These are phyloP conservation scores for Xestia sexstrigata DNA, from an alignment of 2,888 invertebrate species.

Conservation along the genomic window DNA sequence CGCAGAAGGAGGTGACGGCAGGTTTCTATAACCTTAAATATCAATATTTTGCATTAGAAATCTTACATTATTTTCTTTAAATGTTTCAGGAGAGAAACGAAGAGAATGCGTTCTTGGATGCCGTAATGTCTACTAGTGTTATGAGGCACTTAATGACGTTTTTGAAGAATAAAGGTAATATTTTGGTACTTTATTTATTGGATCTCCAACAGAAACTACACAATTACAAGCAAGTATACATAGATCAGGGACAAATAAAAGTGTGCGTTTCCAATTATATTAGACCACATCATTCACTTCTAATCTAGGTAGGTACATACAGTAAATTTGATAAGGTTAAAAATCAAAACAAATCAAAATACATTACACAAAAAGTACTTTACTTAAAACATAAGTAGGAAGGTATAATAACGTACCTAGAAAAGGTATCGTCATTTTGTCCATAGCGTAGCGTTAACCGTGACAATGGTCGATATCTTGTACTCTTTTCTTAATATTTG, in stretches of 20 bases:
- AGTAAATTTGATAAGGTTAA: too few relatives aligned
- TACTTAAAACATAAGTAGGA: neutral
- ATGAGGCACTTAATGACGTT: constrained; percentile 94
- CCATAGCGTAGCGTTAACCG: neutral
- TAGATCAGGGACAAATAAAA: too few relatives aligned
- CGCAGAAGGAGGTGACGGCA: too few relatives aligned
- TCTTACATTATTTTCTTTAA: neutral
- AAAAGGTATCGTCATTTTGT: neutral
- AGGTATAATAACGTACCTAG: neutral
- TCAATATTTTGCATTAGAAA: neutral
- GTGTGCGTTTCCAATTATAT: too few relatives aligned
- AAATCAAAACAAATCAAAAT: too few relatives aligned
- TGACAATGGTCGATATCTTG: neutral
- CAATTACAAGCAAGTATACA: too few relatives aligned
- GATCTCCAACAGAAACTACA: too few relatives aligned
- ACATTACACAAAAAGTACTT: too few relatives aligned
- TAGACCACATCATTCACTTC: too few relatives aligned
- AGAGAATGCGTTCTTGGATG: constrained; percentile 95
- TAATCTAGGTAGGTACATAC: too few relatives aligned
- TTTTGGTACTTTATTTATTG: too few relatives aligned
- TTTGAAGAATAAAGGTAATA: constrained; percentile 90
- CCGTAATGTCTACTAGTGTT: constrained; percentile 94
- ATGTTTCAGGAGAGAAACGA: constrained; percentile 92
- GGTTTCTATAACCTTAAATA: neutral
- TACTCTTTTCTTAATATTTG: neutral